These are phyloP conservation scores for Antheraea pernyi DNA, from an alignment of 1,140 invertebrate species.

Conservation along the genomic window DNA sequence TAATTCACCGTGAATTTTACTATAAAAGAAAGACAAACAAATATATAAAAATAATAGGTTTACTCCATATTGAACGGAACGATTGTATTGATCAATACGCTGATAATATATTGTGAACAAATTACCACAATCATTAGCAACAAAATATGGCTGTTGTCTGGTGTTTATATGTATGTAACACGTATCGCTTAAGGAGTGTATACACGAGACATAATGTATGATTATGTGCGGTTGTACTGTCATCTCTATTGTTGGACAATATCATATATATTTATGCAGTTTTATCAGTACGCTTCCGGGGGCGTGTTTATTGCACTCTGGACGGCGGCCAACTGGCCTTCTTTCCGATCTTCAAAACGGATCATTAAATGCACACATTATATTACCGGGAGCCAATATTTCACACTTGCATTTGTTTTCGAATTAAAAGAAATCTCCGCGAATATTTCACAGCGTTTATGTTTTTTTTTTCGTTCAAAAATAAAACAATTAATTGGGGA, in stretches of 20 bases:
- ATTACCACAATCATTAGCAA: neutral
- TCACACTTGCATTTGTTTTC: constrained; percentile 36
- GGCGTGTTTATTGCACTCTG: constrained; percentile 43
- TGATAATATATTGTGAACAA: neutral
- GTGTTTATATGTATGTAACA: neutral
- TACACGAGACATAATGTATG: neutral
- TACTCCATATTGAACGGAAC: neutral
- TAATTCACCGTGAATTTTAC: neutral
- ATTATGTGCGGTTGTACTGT: neutral
- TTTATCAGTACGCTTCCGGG: constrained; percentile 44
- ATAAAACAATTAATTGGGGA: constrained; percentile 46
- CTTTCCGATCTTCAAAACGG: constrained; percentile 38
- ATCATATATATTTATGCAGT: constrained; percentile 29
- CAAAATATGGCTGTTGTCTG: neutral
- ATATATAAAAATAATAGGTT: neutral
- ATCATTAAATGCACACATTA: constrained; percentile 58
- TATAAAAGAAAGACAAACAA: neutral
- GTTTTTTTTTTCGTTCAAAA: constrained; percentile 29
- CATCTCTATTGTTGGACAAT: constrained; percentile 17
- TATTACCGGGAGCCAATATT: constrained; percentile 38
- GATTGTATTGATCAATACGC: neutral
- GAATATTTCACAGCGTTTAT: constrained; percentile 17
- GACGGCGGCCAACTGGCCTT: constrained; percentile 57
- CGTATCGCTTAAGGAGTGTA: neutral
- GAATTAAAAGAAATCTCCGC: constrained; percentile 28